Evolutionary conservation across 2,888 invertebrate genomes (phyloP).

Genomic region (Uropetala carovei): DNA sequence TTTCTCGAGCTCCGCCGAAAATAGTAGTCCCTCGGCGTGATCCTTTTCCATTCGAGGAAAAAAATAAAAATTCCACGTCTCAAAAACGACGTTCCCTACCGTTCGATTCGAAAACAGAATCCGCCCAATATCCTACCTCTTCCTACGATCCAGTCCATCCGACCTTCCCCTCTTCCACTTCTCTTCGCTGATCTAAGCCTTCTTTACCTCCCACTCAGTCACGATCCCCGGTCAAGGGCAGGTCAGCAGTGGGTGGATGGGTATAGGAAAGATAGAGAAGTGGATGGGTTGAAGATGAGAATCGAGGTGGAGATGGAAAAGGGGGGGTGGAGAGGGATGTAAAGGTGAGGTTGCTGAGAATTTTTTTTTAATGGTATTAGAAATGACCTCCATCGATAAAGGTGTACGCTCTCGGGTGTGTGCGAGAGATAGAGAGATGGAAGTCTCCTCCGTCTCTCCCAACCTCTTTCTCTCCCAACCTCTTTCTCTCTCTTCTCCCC

Average conservation of each 20-base stretch:
- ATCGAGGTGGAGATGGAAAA: neutral
- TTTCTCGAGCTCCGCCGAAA: no score
- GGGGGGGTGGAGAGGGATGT: no score
- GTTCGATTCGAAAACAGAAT: no score
- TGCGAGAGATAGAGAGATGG: neutral
- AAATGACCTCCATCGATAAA: neutral
- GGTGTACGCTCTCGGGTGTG: neutral
- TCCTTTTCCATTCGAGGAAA: no score
- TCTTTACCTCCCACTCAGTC: neutral
- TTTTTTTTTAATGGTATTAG: neutral
- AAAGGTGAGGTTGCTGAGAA: neutral
- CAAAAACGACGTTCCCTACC: no score
- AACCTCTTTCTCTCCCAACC: neutral
- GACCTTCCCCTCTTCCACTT: neutral
- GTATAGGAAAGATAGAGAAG: neutral
- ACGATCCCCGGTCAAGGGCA: conserved; percentile 7
- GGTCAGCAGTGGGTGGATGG: neutral
- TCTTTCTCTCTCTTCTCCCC: neutral
- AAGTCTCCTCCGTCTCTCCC: neutral
- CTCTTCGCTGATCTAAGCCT: neutral
- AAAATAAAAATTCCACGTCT: no score
- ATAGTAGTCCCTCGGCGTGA: no score
- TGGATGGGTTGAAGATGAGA: neutral
- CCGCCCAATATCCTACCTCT: no score
- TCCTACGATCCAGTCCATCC: neutral